These are phyloP conservation scores for Ormyrus nitidulus DNA, from an alignment of 2,888 invertebrate species.

Conservation along the genomic window DNA sequence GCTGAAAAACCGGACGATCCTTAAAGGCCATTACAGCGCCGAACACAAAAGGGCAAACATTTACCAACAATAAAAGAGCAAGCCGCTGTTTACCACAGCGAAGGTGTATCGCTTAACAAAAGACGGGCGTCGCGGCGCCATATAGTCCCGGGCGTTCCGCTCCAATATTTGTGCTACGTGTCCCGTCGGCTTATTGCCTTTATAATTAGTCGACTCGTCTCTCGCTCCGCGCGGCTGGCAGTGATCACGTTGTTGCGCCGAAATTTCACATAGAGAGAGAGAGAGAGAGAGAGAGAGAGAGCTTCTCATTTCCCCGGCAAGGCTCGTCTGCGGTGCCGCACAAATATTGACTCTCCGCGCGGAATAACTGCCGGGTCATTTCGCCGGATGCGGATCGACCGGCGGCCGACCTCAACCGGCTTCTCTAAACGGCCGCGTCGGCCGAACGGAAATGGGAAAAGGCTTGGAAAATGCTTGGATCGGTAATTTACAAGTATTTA, in stretches of 20 bases:
- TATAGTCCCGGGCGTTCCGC: constrained; percentile 8
- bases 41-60: too few species aligned
- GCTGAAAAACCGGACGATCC: too few species aligned
- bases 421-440: too few species aligned
- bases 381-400: constrained; percentile 14
- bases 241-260: constrained; percentile 20
- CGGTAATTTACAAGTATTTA: too few species aligned
- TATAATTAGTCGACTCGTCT: constrained; percentile 56
- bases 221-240: background rate
- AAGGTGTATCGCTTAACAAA: too few species aligned
- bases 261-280: constrained; percentile 15
- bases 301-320: constrained; percentile 23
- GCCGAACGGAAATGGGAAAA: too few species aligned
- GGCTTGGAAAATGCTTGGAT: too few species aligned
- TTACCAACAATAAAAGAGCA: too few species aligned
- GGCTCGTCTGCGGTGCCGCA: constrained; percentile 11
- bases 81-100: too few species aligned
- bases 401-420: background rate
- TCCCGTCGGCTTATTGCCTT: constrained; percentile 62
- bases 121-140: too few species aligned
- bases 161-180: constrained; percentile 68
- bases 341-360: constrained; percentile 28
- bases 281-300: background rate
- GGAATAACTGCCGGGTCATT: constrained; percentile 30
- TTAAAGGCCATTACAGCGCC: too few species aligned